Evolutionary conservation across 2,797 vertebrate genomes (phyloP).

Genomic region (Limnodromus scolopaceus): DNA sequence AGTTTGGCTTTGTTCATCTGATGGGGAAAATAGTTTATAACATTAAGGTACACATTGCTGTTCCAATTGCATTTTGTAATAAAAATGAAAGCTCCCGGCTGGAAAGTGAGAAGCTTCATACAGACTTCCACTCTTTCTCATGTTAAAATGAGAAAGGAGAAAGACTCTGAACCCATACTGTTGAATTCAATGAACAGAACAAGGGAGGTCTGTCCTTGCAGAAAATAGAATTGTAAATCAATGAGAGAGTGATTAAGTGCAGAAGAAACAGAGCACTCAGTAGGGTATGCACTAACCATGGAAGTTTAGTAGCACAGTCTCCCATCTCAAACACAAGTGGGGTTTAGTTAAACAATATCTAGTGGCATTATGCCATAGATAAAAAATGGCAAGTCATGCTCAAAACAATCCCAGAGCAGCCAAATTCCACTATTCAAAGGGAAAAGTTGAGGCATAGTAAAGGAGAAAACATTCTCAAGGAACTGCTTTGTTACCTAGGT

Average conservation of each 20-base stretch:
- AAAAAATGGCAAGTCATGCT: conserved; percentile 27
- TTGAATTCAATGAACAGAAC: conserved; percentile 60
- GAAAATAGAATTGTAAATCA: conserved; percentile 66
- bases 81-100: neutral
- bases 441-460: neutral
- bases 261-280: conserved; percentile 22
- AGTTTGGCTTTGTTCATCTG: neutral
- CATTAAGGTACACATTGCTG: neutral
- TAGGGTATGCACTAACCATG: conserved; percentile 26
- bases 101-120: conserved; percentile 11
- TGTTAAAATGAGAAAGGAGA: conserved; percentile 33
- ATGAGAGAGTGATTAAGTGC: conserved; percentile 45
- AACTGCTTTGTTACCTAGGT: neutral
- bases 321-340: neutral
- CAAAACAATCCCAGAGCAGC: neutral
- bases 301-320: conserved; percentile 20
- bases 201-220: conserved; percentile 61
- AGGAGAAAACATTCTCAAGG: neutral
- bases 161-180: conserved; percentile 41
- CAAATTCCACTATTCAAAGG: neutral
- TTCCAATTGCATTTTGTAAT: neutral
- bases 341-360: conserved; percentile 22
- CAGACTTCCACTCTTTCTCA: neutral
- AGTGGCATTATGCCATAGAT: neutral
- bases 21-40: neutral